Evolutionary conservation across 2,113 vertebrate species (phyloP).

Genomic region (Ondatra zibethicus): DNA sequence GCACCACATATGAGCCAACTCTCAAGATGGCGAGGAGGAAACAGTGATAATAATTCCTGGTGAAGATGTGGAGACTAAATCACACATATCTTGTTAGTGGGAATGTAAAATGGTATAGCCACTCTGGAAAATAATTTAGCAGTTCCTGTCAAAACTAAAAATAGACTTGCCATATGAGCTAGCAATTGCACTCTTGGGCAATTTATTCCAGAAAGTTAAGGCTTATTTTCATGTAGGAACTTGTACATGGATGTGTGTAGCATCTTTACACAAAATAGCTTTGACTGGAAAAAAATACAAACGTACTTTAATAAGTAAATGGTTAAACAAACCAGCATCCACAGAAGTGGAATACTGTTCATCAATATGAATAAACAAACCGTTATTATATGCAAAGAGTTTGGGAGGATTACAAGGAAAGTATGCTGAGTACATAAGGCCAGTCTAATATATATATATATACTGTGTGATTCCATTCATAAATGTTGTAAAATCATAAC

Average conservation of each 20-base stretch:
- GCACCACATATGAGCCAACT: slow-evolving; percentile 17
- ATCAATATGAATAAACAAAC: slow-evolving; percentile 52
- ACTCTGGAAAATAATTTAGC: slow-evolving; percentile 46
- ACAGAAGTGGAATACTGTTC: not conserved
- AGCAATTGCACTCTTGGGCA: slow-evolving; percentile 48
- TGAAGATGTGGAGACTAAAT: slow-evolving; percentile 51
- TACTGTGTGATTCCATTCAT: slow-evolving; percentile 14
- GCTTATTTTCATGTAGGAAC: slow-evolving; percentile 61
- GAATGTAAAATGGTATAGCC: slow-evolving; percentile 65
- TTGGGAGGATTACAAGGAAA: slow-evolving; percentile 25
- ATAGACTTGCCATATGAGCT: slow-evolving; percentile 22
- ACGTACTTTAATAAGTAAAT: slow-evolving; percentile 43
- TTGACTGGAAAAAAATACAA: slow-evolving; percentile 53
- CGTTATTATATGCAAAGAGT: slow-evolving; percentile 24
- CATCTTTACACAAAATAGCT: slow-evolving; percentile 61
- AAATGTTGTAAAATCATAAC: slow-evolving; percentile 46
- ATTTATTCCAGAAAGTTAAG: slow-evolving; percentile 63
- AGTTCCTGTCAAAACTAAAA: slow-evolving; percentile 62
- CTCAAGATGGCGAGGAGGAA: slow-evolving; percentile 60
- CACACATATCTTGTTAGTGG: slow-evolving; percentile 33
- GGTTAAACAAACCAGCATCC: slow-evolving; percentile 14
- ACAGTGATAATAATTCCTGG: slow-evolving; percentile 30
- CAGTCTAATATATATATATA: not conserved
- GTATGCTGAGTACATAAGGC: not conserved
- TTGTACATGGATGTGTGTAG: slow-evolving; percentile 34